phyloP scores from a whole-genome alignment of 2,888 invertebrate species.

The Acleris laterana region DNA sequence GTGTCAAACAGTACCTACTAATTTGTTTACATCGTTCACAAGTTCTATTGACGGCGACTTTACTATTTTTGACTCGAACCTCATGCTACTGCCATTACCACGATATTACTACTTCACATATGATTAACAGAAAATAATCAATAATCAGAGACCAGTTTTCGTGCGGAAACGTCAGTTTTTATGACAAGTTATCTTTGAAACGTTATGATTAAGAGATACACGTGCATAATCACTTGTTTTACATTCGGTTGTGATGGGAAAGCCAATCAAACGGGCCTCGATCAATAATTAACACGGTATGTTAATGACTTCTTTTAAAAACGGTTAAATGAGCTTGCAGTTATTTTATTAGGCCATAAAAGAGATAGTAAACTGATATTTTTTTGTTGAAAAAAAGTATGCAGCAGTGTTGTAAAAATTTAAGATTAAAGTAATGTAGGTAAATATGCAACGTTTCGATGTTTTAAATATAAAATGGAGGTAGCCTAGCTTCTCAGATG shows the following conservation, averaged over 20 bases:
- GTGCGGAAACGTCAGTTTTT: slow-evolving; percentile 35
- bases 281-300: slow-evolving; percentile 30
- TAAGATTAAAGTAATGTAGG: no score
- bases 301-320: slow-evolving; percentile 24
- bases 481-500: no score
- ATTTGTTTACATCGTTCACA: no score
- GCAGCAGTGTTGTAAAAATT: no score
- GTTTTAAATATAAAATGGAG: no score
- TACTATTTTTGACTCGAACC: no score
- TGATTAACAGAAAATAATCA: slow-evolving; percentile 16
- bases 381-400: background rate
- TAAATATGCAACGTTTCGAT: no score
- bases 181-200: slow-evolving; percentile 32
- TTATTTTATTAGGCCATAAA: background rate
- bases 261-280: slow-evolving; percentile 11
- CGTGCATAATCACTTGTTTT: slow-evolving; percentile 23
- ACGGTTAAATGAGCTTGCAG: slow-evolving; percentile 6
- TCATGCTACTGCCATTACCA: no score
- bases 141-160: slow-evolving; percentile 31
- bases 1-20: no score
- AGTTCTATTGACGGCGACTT: no score
- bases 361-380: background rate
- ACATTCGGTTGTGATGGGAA: slow-evolving; percentile 24
- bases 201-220: slow-evolving; percentile 36
- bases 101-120: background rate